Base-by-base conservation (phyloP, 2,797 vertebrate species). In the Myioborus melanocephalus region DNA sequence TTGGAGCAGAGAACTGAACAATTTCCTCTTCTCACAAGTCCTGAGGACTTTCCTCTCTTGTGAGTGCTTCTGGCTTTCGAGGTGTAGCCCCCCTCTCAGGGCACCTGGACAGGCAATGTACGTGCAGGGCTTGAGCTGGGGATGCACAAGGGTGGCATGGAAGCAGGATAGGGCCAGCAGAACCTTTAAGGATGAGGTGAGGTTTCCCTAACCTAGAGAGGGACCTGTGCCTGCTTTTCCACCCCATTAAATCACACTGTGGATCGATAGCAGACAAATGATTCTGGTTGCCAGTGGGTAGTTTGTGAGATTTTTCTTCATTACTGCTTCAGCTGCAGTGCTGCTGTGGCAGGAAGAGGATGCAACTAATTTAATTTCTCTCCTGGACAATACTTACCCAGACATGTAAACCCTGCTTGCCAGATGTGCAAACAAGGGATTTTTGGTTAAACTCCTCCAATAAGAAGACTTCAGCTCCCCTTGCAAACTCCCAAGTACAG, bases 221-320 rank as follows among this genome's bases (percentile, higher is more conserved):
- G 44, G 15, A 63, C 8, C 52, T 71, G 35, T 87, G 77, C 71
- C 59, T 87, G 37, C 43, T 94, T 85, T 94, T 89, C 61, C 44
- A 90, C 46, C 71, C 47, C 28, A 73, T 96, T 95, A 92, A 94
- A 90, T 94, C 66, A 52, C 39, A 14, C 43, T 4, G 6, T 2
- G 3, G 73, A 91, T 95, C n/a, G 1, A 88, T 83, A 94, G 80
- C 49, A 43, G 88, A 92, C 17, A 92, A 91, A 95, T 90, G 0
- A 92, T 78, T 92, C 86, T 34, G 26, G 78, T 96, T 94, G 34
- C 70, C 47, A 82, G 80, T 80, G 84, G 35, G 46, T 50, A 88
- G 39, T 69, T 81, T 41, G 73, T 68, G 79, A 89, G 53, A 89
- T 65, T 89, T 80, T 82, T 95, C 83, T 93, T 96, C 93, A 93